phyloP scores from a whole-genome alignment of 2,888 invertebrate species.

The Ennomos quercinarius region DNA sequence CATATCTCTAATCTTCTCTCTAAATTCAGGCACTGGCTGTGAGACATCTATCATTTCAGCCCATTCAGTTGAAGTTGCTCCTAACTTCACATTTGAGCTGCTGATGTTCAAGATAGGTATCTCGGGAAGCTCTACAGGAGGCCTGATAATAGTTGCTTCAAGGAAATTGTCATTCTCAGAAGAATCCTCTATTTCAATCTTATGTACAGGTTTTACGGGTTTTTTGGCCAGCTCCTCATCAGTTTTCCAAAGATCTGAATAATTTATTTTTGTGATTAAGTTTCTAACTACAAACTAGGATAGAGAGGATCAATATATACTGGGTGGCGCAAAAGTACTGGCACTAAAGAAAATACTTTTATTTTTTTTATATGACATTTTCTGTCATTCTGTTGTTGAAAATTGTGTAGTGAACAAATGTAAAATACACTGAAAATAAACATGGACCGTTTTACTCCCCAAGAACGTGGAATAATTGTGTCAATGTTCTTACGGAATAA shows the following conservation, averaged over 20 bases:
- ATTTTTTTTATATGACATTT: no score
- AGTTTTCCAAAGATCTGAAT: constrained; percentile 76
- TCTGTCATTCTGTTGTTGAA: no score
- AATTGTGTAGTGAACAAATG: no score
- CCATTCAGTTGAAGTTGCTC: constrained; percentile 90
- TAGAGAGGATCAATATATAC: no score
- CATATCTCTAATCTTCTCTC: constrained; percentile 91
- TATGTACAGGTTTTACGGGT: constrained; percentile 46
- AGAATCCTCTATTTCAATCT: constrained; percentile 51
- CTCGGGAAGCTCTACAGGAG: constrained; percentile 71
- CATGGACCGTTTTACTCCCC: no score
- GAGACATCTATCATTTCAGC: constrained; percentile 94
- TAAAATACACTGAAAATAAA: no score
- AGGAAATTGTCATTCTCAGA: constrained; percentile 70
- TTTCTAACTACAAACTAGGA: no score
- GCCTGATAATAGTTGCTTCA: constrained; percentile 68
- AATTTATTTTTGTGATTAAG: background rate
- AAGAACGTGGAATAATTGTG: no score
- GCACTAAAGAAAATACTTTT: no score
- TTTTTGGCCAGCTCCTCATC: constrained; percentile 59
- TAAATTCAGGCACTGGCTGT: constrained; percentile 92
- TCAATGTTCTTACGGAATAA: no score
- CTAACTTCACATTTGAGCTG: constrained; percentile 69
- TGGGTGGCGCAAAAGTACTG: no score
- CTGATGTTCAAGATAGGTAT: constrained; percentile 90